phyloP scores from a whole-genome alignment of 2,113 vertebrate genomes.

The Trochalopteron elliotii region DNA sequence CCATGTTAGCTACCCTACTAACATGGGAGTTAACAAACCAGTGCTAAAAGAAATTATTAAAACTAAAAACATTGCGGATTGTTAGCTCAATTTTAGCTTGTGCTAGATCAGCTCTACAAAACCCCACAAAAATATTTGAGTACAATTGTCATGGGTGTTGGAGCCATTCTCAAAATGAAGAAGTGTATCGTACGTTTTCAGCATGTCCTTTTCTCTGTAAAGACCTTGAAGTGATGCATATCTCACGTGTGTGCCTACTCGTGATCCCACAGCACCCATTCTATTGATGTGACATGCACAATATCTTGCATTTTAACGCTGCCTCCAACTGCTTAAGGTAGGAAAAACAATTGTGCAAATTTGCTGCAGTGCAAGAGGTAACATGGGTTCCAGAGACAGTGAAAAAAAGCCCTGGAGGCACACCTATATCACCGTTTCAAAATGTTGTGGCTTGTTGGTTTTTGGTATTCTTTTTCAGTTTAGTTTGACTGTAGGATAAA shows the following conservation, averaged over 20 bases:
- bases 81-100: background rate
- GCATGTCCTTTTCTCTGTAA: background rate
- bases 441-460: background rate
- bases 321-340: background rate
- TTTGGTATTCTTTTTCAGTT: background rate
- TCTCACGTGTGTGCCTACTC: background rate
- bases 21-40: background rate
- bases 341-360: background rate
- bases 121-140: background rate
- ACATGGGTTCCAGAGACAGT: background rate
- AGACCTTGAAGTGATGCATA: background rate
- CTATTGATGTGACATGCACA: background rate
- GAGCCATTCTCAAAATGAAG: background rate
- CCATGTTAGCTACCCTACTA: background rate
- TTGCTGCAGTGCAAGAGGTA: background rate
- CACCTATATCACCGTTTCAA: background rate
- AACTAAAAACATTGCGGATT: background rate
- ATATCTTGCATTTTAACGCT: background rate
- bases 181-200: background rate
- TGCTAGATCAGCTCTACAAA: background rate
- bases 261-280: accelerated
- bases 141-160: background rate
- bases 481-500: background rate
- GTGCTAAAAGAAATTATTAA: background rate
- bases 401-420: background rate